Conservation (phyloP, 2,888 invertebrate genomes). For the Caenorhabditis afra region DNA sequence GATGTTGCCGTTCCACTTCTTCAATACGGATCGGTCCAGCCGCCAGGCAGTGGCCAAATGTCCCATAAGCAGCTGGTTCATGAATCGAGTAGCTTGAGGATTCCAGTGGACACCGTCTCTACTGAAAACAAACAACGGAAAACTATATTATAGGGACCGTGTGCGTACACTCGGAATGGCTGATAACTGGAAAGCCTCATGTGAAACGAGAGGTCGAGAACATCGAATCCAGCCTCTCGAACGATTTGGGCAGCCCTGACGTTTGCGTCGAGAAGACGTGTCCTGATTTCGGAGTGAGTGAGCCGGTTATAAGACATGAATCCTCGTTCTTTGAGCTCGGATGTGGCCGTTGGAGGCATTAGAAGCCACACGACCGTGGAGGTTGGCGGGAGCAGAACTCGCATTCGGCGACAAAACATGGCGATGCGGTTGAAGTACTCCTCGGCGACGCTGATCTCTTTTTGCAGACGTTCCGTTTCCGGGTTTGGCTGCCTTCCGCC, state of each 20-base stretch:
- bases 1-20: conserved; percentile 5
- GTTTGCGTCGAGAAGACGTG: conserved; percentile 62
- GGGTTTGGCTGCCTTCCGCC: not conserved
- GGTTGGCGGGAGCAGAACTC: conserved; percentile 42
- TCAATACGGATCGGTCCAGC: not conserved
- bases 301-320: conserved; percentile 23
- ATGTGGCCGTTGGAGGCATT: conserved; percentile 32
- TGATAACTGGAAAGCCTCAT: conserved; percentile 56
- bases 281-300: conserved; percentile 42
- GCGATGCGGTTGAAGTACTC: conserved; percentile 56
- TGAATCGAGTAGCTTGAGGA: conserved; percentile 47
- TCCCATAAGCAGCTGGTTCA: conserved; percentile 65
- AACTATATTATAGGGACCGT: not conserved
- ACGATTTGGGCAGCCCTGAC: conserved; percentile 64
- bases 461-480: not conserved
- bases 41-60: conserved; percentile 31
- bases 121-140: conserved; percentile 42
- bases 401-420: conserved; percentile 55
- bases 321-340: conserved; percentile 14
- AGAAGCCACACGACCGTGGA: conserved; percentile 58
- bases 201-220: conserved; percentile 65
- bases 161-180: conserved; percentile 45
- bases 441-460: conserved; percentile 33
- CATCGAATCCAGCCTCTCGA: conserved; percentile 65
- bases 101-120: conserved; percentile 66